Conservation (phyloP, 1,140 invertebrate genomes). For the Pseudomyrmex flavicornis region DNA sequence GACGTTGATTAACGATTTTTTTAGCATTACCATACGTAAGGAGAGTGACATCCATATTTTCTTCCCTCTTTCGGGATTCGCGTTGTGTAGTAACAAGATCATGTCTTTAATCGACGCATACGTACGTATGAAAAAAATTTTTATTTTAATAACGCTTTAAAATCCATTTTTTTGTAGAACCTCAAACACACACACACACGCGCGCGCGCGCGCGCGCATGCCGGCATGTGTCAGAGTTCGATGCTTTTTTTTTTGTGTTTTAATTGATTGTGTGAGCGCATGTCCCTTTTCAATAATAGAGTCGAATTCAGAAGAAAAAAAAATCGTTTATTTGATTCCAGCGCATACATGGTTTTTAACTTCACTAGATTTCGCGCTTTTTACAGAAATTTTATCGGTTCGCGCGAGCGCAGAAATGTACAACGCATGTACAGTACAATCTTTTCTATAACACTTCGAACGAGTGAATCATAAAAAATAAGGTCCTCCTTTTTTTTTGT, state of each 20-base stretch:
- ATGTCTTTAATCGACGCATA: background rate
- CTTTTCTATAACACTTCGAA: constrained; percentile 27
- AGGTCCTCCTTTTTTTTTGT: background rate
- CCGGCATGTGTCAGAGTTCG: constrained; percentile 34
- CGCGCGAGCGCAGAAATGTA: constrained; percentile 13
- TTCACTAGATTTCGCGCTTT: constrained; percentile 43
- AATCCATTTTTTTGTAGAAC: constrained; percentile 41
- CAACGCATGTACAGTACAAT: constrained; percentile 18
- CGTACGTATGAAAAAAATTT: constrained; percentile 39
- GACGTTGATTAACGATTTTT: constrained; percentile 81
- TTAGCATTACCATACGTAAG: constrained; percentile 31
- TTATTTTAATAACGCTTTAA: constrained; percentile 50
- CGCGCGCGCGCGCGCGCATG: too few relatives aligned
- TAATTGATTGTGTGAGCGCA: constrained; percentile 30
- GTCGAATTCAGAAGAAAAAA: constrained; percentile 51
- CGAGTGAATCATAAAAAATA: constrained; percentile 53
- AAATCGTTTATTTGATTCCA: constrained; percentile 56
- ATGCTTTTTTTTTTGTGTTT: constrained; percentile 6
- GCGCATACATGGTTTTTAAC: constrained; percentile 45
- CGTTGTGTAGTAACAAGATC: background rate
- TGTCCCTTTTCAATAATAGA: constrained; percentile 50
- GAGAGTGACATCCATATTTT: constrained; percentile 36
- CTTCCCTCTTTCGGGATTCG: background rate
- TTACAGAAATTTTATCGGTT: constrained; percentile 46
- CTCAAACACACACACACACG: constrained; percentile 25